Evolutionary conservation across 2,797 vertebrate genomes (phyloP).

Genomic region (Harpagifer antarcticus): DNA sequence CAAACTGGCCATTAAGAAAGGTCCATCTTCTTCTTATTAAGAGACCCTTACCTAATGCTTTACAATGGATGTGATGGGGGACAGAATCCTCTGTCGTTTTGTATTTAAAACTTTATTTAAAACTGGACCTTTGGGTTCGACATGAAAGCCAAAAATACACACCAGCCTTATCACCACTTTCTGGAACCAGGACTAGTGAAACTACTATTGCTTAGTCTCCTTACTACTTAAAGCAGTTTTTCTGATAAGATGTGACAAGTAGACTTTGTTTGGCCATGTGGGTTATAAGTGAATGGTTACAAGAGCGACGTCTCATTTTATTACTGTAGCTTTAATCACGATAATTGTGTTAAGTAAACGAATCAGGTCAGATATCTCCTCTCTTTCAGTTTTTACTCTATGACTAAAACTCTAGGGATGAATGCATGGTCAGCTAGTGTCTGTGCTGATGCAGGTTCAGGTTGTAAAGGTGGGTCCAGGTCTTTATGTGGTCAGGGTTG

Average conservation of each 20-base stretch:
- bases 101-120: background rate
- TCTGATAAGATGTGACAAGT: conserved; percentile 63
- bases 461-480: background rate
- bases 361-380: background rate
- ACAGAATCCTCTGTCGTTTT: background rate
- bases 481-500: conserved; percentile 27
- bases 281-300: conserved; percentile 41
- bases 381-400: background rate
- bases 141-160: conserved; percentile 48
- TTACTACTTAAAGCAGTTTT: conserved; percentile 39
- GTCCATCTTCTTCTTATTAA: background rate
- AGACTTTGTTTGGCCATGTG: conserved; percentile 51
- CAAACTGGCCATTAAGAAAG: background rate
- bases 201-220: conserved; percentile 22
- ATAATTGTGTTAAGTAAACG: conserved; percentile 1
- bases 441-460: background rate
- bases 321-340: background rate
- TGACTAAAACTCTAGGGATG: background rate
- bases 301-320: conserved; percentile 13
- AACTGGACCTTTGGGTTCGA: conserved; percentile 29
- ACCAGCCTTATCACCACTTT: conserved; percentile 23
- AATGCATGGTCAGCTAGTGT: background rate
- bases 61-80: background rate
- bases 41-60: background rate
- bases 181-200: conserved; percentile 5